These are phyloP conservation scores for Gulo gulo DNA, from an alignment of 2,113 vertebrate genomes.

Conservation along the genomic window DNA sequence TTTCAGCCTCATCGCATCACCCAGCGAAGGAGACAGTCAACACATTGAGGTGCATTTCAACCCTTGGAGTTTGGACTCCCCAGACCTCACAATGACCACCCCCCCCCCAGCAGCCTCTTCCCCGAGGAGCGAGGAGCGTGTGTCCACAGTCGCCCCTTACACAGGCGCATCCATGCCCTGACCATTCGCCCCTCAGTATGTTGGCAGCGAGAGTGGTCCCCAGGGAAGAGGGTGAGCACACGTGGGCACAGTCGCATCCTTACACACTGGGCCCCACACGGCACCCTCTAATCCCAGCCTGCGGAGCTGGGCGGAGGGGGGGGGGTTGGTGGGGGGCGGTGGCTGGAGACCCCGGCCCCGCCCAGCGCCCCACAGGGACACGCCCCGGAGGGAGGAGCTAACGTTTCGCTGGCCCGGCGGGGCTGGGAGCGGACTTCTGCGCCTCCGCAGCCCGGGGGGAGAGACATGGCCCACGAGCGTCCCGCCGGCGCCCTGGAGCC, in stretches of 20 bases:
- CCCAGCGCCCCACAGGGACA: not conserved
- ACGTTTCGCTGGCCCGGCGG: not conserved
- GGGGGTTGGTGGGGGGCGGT: not conserved
- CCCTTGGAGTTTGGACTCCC: not conserved
- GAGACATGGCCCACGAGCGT: conserved; percentile 55
- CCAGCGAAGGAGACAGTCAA: not conserved
- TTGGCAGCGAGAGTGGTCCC: not conserved
- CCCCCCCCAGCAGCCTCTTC: not conserved
- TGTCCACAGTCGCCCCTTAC: not conserved
- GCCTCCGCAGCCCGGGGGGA: not conserved
- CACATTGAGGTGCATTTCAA: not conserved
- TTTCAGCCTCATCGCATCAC: not conserved
- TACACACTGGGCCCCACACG: not conserved
- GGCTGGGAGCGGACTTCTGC: not conserved
- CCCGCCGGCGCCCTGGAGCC: not conserved
- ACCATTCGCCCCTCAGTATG: not conserved
- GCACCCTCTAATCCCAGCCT: not conserved
- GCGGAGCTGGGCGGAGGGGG: fast-evolving
- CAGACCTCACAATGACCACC: not conserved
- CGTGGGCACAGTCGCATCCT: not conserved
- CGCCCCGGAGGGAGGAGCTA: conserved; percentile 59
- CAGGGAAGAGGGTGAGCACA: not conserved
- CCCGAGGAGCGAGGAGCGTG: fast-evolving
- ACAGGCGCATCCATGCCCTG: not conserved
- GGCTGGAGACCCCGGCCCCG: not conserved